Conservation (phyloP, 2,888 invertebrate genomes). For the Xanthorhoe spadicearia region DNA sequence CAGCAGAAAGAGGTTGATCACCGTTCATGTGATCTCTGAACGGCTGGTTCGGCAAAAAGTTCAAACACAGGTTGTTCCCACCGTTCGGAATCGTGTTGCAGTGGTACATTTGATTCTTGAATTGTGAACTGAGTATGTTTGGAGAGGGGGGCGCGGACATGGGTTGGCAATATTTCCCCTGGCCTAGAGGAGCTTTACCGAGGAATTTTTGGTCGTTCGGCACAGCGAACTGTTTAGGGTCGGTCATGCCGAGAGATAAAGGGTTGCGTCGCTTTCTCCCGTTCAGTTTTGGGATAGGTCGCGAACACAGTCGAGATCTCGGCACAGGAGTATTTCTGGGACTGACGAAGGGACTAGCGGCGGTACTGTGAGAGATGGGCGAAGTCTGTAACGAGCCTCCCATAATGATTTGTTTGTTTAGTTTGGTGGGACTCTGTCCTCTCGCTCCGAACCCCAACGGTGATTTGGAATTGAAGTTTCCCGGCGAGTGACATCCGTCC, state of each 20-base stretch:
- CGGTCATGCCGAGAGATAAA: constrained; percentile 65
- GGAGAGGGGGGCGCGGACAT: constrained; percentile 90
- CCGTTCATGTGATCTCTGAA: constrained; percentile 78
- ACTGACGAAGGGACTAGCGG: constrained; percentile 92
- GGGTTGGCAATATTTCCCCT: constrained; percentile 77
- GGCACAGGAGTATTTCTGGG: constrained; percentile 91
- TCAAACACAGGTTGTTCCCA: constrained; percentile 72
- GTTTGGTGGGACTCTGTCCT: constrained; percentile 71
- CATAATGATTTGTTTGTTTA: constrained; percentile 67
- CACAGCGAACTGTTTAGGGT: constrained; percentile 73
- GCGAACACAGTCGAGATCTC: constrained; percentile 86
- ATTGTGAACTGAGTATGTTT: constrained; percentile 76
- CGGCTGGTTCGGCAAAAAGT: constrained; percentile 72
- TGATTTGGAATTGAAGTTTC: constrained; percentile 76
- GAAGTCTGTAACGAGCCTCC: constrained; percentile 77
- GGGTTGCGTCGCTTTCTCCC: constrained; percentile 71
- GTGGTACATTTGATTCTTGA: constrained; percentile 80
- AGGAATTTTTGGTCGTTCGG: constrained; percentile 78
- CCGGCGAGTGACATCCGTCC: constrained; percentile 89
- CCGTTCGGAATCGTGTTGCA: constrained; percentile 72
- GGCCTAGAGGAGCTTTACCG: constrained; percentile 59
- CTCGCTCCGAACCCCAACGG: constrained; percentile 72
- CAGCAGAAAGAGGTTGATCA: constrained; percentile 76
- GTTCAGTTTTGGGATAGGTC: constrained; percentile 76
- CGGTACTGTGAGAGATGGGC: constrained; percentile 86